These are phyloP conservation scores for Lissonota sp. DNA, from an alignment of 2,888 invertebrate species.

Conservation along the genomic window DNA sequence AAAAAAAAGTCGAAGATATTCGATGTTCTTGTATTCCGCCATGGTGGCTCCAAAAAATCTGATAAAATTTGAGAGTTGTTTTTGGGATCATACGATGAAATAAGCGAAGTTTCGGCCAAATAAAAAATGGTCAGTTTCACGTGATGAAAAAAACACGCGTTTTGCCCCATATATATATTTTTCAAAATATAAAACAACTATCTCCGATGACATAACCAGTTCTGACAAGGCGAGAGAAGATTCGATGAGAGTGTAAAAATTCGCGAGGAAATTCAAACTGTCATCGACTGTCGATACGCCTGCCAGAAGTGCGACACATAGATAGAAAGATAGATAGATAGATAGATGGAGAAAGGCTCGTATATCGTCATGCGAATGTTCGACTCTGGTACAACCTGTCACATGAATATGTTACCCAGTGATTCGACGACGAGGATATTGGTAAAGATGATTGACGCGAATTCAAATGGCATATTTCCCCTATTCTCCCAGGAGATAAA, in stretches of 20 bases:
- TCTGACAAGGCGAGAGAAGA: conserved; percentile 21
- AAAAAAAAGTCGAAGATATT: no score
- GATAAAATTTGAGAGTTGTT: no score
- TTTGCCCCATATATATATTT: no score
- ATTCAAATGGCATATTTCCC: neutral
- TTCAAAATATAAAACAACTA: conserved; percentile 15
- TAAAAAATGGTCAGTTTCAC: no score
- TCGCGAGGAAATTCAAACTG: conserved; percentile 64
- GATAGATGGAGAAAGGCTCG: neutral
- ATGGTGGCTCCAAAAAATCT: no score
- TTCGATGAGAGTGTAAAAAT: conserved; percentile 47
- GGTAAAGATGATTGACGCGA: conserved; percentile 42
- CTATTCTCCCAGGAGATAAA: no score
- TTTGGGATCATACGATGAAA: no score
- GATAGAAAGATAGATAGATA: no score
- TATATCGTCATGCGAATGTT: conserved; percentile 26
- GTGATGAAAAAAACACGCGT: no score
- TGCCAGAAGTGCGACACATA: conserved; percentile 8
- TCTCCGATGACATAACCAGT: conserved; percentile 3
- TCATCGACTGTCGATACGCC: conserved; percentile 63
- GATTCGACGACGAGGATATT: conserved; percentile 29
- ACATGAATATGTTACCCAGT: conserved; percentile 30
- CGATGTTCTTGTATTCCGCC: no score
- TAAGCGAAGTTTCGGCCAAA: no score
- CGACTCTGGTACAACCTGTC: conserved; percentile 25